Evolutionary conservation across 2,113 vertebrate genomes (phyloP), one percentile per base, ranked within the genome.

Genomic region (Pterocles orientalis): DNA sequence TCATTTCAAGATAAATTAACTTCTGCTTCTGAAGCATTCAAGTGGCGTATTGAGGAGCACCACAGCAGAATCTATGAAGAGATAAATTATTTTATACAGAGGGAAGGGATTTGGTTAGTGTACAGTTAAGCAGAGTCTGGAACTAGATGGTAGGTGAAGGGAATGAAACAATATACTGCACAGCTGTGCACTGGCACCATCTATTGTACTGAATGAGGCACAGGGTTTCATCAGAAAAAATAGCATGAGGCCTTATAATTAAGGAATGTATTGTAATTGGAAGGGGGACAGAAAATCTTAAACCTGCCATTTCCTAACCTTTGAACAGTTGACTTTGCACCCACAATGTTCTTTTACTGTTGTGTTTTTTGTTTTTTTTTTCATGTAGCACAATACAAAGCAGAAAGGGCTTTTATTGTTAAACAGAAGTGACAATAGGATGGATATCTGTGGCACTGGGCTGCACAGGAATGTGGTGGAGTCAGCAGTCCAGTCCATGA

Each of bases 1-100:
- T 82, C 94, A 92, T 92, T 91, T 95, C 86, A 89, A 95, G 89
- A 95, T 82, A 91, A 91, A 95, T 97, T 95, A 97, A 85, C 57
- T 95, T 94, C 70, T 89, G 53, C 86, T 91, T 89, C 77, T 82
- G 94, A 94, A 94, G 84, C 93, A 24, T 95, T 92, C 86, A 94
- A 45, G 93, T 97, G 89, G 61, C 89, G 79, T 89, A 95, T 94
- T 94, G 91, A 95, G 61, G 61, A 91, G 34, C 45, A 82, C 58
- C 62, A 61, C 50, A 76, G 78, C 61, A 89, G 41, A 95, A 53
- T 25, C 84, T 69, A 33, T 41, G 41, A 92, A 85, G 57, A 96
- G 70, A 76, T 41, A 94, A 95, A 96, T 91, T 76, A 79, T 89
- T 96, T 91, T 79, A 61, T 76, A 64, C 17, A n/a, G 48, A 65